phyloP scores from a whole-genome alignment of 2,797 vertebrate genomes.

The Steatocranus sp. region DNA sequence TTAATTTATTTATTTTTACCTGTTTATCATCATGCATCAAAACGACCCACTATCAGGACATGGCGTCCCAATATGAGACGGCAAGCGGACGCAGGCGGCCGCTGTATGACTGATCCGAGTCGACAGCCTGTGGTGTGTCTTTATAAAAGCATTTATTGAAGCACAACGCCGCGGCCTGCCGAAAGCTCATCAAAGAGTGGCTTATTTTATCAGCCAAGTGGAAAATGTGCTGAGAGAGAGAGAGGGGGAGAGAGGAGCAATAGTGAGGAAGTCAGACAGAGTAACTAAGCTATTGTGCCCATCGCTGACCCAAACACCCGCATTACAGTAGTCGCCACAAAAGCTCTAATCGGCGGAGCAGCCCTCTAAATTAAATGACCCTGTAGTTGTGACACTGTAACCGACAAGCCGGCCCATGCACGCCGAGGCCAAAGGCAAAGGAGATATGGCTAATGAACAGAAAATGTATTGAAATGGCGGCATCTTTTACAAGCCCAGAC shows the following conservation, averaged over 20 bases:
- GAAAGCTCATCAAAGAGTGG: constrained; percentile 72
- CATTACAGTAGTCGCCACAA: constrained; percentile 65
- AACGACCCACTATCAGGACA: constrained; percentile 3
- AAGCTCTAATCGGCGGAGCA: constrained; percentile 59
- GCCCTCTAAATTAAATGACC: constrained; percentile 61
- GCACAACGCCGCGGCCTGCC: constrained; percentile 42
- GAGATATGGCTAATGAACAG: constrained; percentile 58
- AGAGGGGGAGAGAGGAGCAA: constrained; percentile 29
- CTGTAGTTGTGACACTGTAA: constrained; percentile 47
- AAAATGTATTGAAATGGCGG: constrained; percentile 31
- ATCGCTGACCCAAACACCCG: constrained; percentile 64
- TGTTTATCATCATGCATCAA: neutral
- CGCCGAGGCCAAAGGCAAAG: constrained; percentile 26
- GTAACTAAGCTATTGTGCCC: constrained; percentile 67
- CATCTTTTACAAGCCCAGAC: constrained; percentile 25
- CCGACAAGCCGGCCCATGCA: constrained; percentile 40
- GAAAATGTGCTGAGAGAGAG: constrained; percentile 76
- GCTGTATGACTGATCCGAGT: constrained; percentile 63
- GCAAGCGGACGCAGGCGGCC: constrained; percentile 1
- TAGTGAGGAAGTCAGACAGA: constrained; percentile 65
- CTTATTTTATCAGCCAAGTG: constrained; percentile 74
- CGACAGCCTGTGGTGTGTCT: constrained; percentile 63
- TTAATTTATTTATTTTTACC: neutral
- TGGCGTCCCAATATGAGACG: constrained; percentile 17
- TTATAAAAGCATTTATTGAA: constrained; percentile 66